Conservation (phyloP, 1,140 invertebrate species). For the Ganaspis sp. region DNA sequence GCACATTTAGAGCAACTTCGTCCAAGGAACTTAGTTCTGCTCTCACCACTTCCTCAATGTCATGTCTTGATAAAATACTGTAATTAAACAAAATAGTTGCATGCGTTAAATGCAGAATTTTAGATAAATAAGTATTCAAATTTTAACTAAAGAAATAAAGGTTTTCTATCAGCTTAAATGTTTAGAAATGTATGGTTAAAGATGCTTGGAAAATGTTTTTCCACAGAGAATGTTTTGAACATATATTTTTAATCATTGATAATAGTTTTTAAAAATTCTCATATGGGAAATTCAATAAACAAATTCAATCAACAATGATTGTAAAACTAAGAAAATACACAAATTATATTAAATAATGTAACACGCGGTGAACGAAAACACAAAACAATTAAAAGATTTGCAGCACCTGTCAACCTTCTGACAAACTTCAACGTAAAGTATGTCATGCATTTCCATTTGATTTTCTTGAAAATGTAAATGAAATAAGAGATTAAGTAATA, state of each 20-base stretch:
- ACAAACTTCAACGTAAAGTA: constrained; percentile 68
- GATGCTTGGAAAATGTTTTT: too few species aligned
- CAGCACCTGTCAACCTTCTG: constrained; percentile 62
- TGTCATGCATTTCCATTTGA: constrained; percentile 42
- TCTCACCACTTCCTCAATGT: constrained; percentile 53
- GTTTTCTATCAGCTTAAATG: too few species aligned
- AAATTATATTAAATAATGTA: not conserved
- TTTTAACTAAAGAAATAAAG: not conserved
- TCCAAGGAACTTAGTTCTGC: constrained; percentile 52
- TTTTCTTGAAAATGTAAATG: not conserved
- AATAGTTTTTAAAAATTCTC: too few species aligned
- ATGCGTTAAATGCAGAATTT: not conserved
- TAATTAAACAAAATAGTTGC: constrained; percentile 41
- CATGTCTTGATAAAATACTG: constrained; percentile 48
- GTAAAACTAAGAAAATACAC: too few species aligned
- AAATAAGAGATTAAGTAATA: constrained; percentile 13
- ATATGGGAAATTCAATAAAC: too few species aligned
- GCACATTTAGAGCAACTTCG: constrained; percentile 50
- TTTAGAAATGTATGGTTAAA: too few species aligned
- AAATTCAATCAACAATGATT: too few species aligned
- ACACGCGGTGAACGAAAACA: not conserved
- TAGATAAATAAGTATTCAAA: too few species aligned
- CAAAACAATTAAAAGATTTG: constrained; percentile 8
- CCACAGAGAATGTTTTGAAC: constrained; percentile 19
- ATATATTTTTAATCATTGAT: not conserved